Evolutionary conservation across 2,797 vertebrate species (phyloP), one percentile per base, ranked within the genome.

Genomic region (Psittacula echo): DNA sequence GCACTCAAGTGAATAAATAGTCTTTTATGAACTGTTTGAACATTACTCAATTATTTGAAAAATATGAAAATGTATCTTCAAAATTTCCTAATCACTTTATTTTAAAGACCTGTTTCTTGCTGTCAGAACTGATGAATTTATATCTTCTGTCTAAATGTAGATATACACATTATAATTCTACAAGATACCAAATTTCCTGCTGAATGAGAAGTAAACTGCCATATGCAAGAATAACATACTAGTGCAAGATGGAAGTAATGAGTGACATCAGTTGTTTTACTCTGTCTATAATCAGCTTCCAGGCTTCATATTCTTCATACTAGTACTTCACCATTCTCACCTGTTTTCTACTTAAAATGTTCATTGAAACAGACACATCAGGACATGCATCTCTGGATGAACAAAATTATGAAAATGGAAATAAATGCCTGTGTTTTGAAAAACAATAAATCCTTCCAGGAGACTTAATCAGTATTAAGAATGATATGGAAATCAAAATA

Each of bases 381-480:
- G 76, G 8, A 71, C 71, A 75, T 23, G 41, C 10, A 77, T 66
- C 34, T 95, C n/a, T 79, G 67, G 64, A 81, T 79, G 8, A 82
- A 93, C 4, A 54, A 32, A 94, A 94, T 41, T 32, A 54, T n/a
- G 79, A 90, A 81, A 85, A 85, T 30, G 73, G 75, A 96, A 96
- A 65, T 32, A 88, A 75, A 97, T 91, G 19, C 61, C 87, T 93
- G 3, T 80, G 11, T 80, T 94, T 84, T 65, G 42, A 48, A 92
- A 92, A 85, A 30, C 20, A 95, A 32, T 1, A 86, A 90, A 85
- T n/a, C 30, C 10, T 84, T 94, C 88, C 81, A 93, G 76, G 81
- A 95, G 73, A 83, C n/a, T 75, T 88, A 97, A 96, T 93, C 86
- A 92, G 94, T 95, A 95, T 77, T 78, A 93, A 70, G 86, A 96